These are phyloP conservation scores for Labeo catla DNA, from an alignment of 2,113 vertebrate species.

Conservation along the genomic window DNA sequence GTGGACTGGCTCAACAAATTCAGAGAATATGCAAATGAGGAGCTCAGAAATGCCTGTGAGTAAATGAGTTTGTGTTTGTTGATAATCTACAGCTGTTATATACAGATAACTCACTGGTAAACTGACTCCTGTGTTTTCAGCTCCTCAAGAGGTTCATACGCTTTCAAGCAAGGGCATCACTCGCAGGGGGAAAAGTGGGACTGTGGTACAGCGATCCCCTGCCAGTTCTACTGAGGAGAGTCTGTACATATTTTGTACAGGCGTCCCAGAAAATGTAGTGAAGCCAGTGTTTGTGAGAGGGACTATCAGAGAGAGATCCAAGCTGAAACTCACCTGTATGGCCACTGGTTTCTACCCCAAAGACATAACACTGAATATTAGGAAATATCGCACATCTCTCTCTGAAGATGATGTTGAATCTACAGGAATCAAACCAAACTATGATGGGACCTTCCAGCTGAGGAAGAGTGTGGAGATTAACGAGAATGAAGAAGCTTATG, in stretches of 20 bases:
- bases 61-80: neutral
- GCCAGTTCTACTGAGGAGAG: too few species aligned
- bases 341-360: constrained; percentile 28
- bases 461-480: neutral
- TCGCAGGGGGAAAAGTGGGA: too few species aligned
- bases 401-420: neutral
- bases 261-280: too few species aligned
- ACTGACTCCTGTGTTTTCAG: neutral
- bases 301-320: neutral
- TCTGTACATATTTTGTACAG: too few species aligned
- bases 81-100: neutral
- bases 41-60: neutral
- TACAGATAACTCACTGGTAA: neutral
- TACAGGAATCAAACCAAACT: constrained; percentile 35
- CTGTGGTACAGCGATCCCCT: too few species aligned
- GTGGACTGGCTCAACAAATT: constrained; percentile 51
- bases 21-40: neutral
- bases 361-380: neutral
- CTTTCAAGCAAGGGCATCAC: neutral
- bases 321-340: constrained; percentile 7
- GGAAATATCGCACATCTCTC: neutral
- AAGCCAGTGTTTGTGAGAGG: too few species aligned
- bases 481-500: neutral
- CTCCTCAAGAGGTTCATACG: constrained; percentile 12
- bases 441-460: constrained; percentile 38